Evolutionary conservation across 2,888 invertebrate species (phyloP), one percentile per base, ranked within the genome.

Genomic region (Aporophyla lueneburgensis): DNA sequence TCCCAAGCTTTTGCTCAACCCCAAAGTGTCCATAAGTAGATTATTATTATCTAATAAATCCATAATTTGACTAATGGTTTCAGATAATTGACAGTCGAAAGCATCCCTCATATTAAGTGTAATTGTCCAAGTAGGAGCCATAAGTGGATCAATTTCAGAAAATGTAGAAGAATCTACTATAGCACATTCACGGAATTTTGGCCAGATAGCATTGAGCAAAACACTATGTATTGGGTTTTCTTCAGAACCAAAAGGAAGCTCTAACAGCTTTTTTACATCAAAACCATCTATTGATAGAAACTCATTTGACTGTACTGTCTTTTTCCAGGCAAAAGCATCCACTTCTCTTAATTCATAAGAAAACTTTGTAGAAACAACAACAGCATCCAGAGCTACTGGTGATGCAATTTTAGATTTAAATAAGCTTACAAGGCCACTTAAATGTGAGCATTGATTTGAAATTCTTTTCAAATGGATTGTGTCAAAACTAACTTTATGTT

Each of bases 391-490:
- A 67, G 97, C 96, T 65, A 96, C 93, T 27, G 97, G 97, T 61
- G 97, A 97, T n/a, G 98, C 97, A 91, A 98, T 97, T 97, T 99
- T 99, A 43, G 98, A 98, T 95, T 99, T 99, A 92, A 99, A 99
- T 81, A 99, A 95, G 88, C 98, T 98, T 58, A 99, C 95, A 68
- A 99, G 96, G 76, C 98, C 98, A 80, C 98, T 98, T 0, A 99
- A 97, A 94, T 99, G 98, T 87, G 98, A 98, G 90, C 98, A 99
- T 88, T 98, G 98, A 43, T 97, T 97, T 1, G 99, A 99, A 74
- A 98, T 97, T 86, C 97, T 97, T 91, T 98, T 98, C 80, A 99
- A 96, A 92, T 99, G 98, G 68, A 99, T 98, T 97, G 99, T 98
- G 91, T 99, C 98, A 94, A 98, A 99, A 91, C 98, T 98, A n/a